Evolutionary conservation across 1,140 invertebrate genomes (phyloP), one percentile per base, ranked within the genome.

Genomic region (Periplaneta americana): DNA sequence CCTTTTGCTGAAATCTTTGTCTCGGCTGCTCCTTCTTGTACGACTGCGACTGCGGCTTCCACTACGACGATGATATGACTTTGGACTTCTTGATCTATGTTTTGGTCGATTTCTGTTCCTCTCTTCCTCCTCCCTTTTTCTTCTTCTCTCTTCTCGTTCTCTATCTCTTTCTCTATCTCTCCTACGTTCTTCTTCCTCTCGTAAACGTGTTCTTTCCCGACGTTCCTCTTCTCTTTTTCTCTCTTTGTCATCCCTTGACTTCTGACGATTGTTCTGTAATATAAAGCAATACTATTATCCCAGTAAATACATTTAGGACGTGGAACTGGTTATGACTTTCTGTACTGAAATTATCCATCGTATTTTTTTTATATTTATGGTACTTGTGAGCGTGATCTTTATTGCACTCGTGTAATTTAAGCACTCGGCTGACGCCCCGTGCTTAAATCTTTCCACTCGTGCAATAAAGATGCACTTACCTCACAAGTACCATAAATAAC

Each of bases 171-270:
- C 82, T 34, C 78, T 34, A 1, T 36, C 66, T 74, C 82, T 34
- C 15, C 34, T 34, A n/a, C 75, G 28, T 17, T 82, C 82, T 32
- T 82, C 82, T 75, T 82, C 79, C 28, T 79, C 78, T 34, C 78
- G 35, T n/a, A 75, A 57, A 39, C 82, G 36, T 36, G 75, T 28
- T 17, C 82, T 57, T 33, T 80, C 82, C 35, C 82, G 48, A 10
- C 82, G 78, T 15, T 82, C 82, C 39, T 80, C 82, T 77, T 82
- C 82, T 36, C 82, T 34, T 36, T 48, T 35, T 31, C 75, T 32
- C 32, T 82, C 82, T 33, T 82, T 82, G 17, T 82, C 82, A 39
- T 82, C 82, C 34, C 82, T 34, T 34, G 35, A 32, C 74, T 82
- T 82, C 66, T 80, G 74, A 39, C 81, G 81, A 39, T 77, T 75